Percentiles rank a stretch among this genome's conserved stretches.
phyloP scores from a whole-genome alignment of 1,140 invertebrate species.

The Bombus ignitus region DNA sequence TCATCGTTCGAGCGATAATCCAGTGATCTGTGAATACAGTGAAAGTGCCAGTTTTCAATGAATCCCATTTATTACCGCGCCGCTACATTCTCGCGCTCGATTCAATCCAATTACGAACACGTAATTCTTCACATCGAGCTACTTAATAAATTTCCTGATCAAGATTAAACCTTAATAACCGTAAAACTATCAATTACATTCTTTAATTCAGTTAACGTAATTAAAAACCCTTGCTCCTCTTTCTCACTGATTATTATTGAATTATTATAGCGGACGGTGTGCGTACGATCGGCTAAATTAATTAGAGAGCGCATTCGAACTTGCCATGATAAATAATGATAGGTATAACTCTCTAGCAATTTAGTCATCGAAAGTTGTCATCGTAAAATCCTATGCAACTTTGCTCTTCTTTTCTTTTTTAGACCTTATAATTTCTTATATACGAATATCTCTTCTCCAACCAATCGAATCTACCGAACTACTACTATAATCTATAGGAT shows the following conservation, averaged over 20 bases:
- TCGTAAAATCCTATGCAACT: neutral
- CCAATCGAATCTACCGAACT: neutral
- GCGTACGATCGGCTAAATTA: neutral
- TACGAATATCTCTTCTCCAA: neutral
- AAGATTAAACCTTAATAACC: neutral
- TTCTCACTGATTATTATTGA: neutral
- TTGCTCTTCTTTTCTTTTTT: too few relatives aligned
- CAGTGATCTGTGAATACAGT: conserved; percentile 9
- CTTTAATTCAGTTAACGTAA: neutral
- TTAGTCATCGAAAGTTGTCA: too few relatives aligned
- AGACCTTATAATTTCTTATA: too few relatives aligned
- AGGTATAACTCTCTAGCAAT: too few relatives aligned
- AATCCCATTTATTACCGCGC: conserved; percentile 2
- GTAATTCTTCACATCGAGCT: neutral
- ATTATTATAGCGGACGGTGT: neutral
- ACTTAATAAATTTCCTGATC: neutral
- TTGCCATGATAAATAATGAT: neutral
- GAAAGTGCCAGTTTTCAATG: conserved; percentile 32
- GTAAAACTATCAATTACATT: neutral
- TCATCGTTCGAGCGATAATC: neutral
- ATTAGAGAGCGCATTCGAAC: neutral
- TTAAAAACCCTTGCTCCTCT: neutral
- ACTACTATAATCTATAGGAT: neutral
- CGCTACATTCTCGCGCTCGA: neutral
- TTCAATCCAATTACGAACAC: conserved; percentile 18